phyloP scores from a whole-genome alignment of 2,888 invertebrate species.

The Strigamia transsilvanica region DNA sequence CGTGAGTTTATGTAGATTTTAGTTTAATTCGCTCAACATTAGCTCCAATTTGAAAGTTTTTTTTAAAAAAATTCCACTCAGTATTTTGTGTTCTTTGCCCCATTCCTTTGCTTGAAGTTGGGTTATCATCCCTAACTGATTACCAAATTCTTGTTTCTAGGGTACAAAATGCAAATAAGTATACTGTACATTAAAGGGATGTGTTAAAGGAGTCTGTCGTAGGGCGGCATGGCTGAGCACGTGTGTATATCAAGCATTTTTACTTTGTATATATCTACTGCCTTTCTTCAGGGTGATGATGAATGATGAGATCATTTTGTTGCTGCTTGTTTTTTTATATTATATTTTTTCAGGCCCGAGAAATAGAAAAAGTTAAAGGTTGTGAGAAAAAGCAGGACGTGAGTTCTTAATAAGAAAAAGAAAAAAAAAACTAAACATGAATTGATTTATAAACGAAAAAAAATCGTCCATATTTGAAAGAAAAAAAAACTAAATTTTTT shows the following conservation, averaged over 20 bases:
- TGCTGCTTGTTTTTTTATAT: conserved; percentile 27
- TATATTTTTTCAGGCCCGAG: conserved; percentile 43
- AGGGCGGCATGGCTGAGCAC: conserved; percentile 53
- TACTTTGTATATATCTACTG: conserved; percentile 51
- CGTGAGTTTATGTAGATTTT: too few species aligned
- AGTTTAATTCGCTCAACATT: background rate
- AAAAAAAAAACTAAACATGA: background rate
- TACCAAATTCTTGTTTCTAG: conserved; percentile 53
- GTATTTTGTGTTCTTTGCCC: conserved; percentile 33
- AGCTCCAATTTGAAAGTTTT: background rate
- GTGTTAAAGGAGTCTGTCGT: conserved; percentile 44
- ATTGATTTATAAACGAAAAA: conserved; percentile 4
- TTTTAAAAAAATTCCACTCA: conserved; percentile 12
- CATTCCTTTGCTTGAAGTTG: conserved; percentile 12
- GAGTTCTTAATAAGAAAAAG: conserved; percentile 8
- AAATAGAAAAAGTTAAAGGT: conserved; percentile 27
- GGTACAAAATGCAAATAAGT: conserved; percentile 48
- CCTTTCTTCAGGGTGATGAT: conserved; percentile 39
- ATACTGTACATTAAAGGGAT: conserved; percentile 45
- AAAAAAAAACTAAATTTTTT: background rate
- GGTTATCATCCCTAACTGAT: conserved; percentile 6
- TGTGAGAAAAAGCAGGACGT: conserved; percentile 42
- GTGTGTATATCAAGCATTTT: conserved; percentile 54
- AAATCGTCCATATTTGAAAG: background rate
- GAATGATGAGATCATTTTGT: conserved; percentile 18